Conservation (phyloP, 2,888 invertebrate genomes). For the Eupithecia centaureata region DNA sequence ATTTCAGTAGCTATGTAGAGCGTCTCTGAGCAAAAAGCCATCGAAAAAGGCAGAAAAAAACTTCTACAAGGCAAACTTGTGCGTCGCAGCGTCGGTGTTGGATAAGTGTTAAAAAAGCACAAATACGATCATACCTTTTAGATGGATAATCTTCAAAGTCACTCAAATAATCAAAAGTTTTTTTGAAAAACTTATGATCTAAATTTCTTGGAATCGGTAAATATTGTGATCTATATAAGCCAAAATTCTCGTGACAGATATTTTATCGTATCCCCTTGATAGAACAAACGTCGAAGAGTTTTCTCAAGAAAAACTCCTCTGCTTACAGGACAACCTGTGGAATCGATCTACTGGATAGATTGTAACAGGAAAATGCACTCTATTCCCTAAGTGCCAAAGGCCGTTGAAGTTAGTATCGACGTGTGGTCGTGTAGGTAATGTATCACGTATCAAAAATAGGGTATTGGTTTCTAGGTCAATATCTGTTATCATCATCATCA, state of each 20-base stretch:
- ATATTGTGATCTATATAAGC: background rate
- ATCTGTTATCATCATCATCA: too few species aligned
- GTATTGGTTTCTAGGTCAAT: conserved; percentile 8
- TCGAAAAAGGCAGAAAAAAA: too few species aligned
- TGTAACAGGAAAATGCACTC: conserved; percentile 29
- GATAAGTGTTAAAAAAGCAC: too few species aligned
- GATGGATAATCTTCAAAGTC: too few species aligned
- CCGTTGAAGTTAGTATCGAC: conserved; percentile 5
- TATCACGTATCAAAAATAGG: conserved; percentile 23
- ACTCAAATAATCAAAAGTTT: background rate
- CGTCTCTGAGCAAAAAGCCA: too few species aligned
- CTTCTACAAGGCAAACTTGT: too few species aligned
- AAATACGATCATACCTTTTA: too few species aligned
- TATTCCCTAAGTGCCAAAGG: conserved; percentile 13
- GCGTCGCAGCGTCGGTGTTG: too few species aligned
- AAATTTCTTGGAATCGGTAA: background rate
- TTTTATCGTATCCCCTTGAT: background rate
- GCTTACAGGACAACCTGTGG: conserved; percentile 12
- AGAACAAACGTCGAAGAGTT: conserved; percentile 7
- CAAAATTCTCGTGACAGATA: background rate
- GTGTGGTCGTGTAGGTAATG: conserved; percentile 15
- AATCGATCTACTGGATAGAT: conserved; percentile 19
- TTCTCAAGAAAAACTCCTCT: conserved; percentile 13
- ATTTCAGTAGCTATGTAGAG: too few species aligned
- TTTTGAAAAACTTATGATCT: background rate